phyloP scores from a whole-genome alignment of 1,140 invertebrate species.

The Procambarus clarkii region DNA sequence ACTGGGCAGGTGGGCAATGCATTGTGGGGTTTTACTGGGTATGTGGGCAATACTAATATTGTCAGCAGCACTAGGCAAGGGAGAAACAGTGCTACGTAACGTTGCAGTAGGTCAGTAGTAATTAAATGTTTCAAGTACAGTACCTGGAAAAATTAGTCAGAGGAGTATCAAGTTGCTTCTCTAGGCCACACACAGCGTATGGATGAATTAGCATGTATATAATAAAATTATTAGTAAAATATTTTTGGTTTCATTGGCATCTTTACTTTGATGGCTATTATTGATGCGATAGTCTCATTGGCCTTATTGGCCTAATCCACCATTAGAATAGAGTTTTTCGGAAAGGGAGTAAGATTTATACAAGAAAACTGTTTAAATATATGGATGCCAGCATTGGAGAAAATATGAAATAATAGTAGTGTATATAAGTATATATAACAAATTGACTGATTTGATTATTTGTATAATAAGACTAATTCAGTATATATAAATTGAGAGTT shows the following conservation, averaged over 20 bases:
- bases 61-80: neutral
- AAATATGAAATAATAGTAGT: too few species aligned
- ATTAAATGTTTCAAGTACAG: neutral
- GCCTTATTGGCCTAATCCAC: too few species aligned
- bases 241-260: constrained; percentile 8
- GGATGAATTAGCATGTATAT: constrained; percentile 14
- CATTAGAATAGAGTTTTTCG: too few species aligned
- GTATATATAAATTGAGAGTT: too few species aligned
- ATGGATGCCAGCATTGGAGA: too few species aligned
- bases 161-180: neutral
- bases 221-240: constrained; percentile 1
- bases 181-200: neutral
- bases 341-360: too few species aligned
- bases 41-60: neutral
- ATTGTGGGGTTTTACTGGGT: neutral
- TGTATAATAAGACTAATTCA: too few species aligned
- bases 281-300: too few species aligned
- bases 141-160: neutral
- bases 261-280: too few species aligned
- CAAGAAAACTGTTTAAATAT: too few species aligned
- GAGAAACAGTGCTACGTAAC: neutral
- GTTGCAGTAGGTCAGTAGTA: neutral
- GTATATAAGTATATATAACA: too few species aligned
- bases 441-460: too few species aligned
- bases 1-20: neutral